Base-by-base conservation (phyloP, 2,113 vertebrate species). In the Prochilodus magdalenae region DNA sequence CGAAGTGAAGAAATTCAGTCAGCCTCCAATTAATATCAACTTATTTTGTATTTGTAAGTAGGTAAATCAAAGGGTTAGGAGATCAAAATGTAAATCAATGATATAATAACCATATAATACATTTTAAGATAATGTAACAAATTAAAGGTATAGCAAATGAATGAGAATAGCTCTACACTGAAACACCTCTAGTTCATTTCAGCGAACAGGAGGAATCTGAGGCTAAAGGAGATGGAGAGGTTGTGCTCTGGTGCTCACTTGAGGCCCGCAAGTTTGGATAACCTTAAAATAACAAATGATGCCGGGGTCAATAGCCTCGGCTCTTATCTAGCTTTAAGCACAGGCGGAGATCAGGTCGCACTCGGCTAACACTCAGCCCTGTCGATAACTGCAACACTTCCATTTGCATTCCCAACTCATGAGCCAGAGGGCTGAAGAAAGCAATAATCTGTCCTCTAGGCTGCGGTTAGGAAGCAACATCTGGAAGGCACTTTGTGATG, bases 291-390 rank as follows among this genome's bases (percentile, higher is more conserved):
- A 73, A 78, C 76, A 86, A 83, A 78, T 57, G 80, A 76, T 30
- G 63, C 67, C 10, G 26, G n/a, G 83, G 85, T 88, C 85, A 81
- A 81, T 69, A 33, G 70, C 26, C 59, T 22, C 57, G 53, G 33
- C 53, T 53, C 80, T 86, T 86, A 85, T 88, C 85, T 57, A 24
- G 20, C n/a, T 60, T 83, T 65, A 63, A 76, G 51, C 30, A 2
- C 70, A 66, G 65, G 65, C 60, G 63, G 60, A 84, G 87, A 89
- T 87, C 88, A 24, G 60, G 86, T 87, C 78, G 89, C 89, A 86
- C 87, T 92, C 92, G 92, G 75, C 88, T 81, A 85, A 92, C 91
- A 92, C 91, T 89, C 86, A 53, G 83, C 77, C 53, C 86, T 73
- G 87, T 89, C 81, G 85, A 91, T 89, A 89, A 83, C 83, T 85